phyloP scores from a whole-genome alignment of 1,140 invertebrate genomes.

The honey bee (Apis mellifera) region DNA sequence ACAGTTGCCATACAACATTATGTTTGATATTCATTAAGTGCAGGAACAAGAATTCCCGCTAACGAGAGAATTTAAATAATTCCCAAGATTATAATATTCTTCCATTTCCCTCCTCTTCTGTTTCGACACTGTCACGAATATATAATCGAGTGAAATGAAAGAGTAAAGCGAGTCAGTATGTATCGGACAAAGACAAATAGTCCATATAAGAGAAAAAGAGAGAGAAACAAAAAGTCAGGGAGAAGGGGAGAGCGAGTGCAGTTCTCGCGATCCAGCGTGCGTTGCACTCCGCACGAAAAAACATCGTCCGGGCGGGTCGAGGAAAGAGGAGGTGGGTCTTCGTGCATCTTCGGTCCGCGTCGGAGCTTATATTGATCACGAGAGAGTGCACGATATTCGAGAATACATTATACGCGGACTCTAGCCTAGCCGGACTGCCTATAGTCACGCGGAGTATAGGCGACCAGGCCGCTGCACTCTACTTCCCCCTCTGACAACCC shows the following conservation, averaged over 20 bases:
- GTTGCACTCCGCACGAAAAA: conserved; percentile 67
- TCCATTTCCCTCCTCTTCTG: conserved; percentile 13
- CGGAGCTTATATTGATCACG: conserved; percentile 77
- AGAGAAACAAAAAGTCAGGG: not conserved
- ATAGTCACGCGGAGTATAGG: conserved; percentile 64
- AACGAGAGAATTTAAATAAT: conserved; percentile 25
- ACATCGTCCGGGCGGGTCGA: conserved; percentile 48
- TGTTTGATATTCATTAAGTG: conserved; percentile 1
- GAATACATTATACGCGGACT: conserved; percentile 68
- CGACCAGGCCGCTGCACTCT: conserved; percentile 63
- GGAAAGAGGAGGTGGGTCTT: conserved; percentile 64
- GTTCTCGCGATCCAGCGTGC: conserved; percentile 65
- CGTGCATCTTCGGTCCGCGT: conserved; percentile 73
- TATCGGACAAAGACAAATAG: not conserved
- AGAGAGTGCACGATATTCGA: conserved; percentile 74
- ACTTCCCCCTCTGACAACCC: conserved; percentile 7
- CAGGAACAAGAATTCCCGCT: not conserved
- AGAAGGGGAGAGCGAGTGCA: conserved; percentile 35
- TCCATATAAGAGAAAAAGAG: not conserved
- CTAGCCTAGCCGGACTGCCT: conserved; percentile 65
- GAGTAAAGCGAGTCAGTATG: conserved; percentile 14
- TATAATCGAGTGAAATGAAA: conserved; percentile 45
- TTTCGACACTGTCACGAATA: conserved; percentile 59
- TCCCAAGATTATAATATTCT: conserved; percentile 44
- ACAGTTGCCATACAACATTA: not conserved